A percentile compares a stretch with the other conserved stretches of the same genome.
Evolutionary conservation across 2,797 vertebrate species (phyloP).

Genomic region (Lerista edwardsae): DNA sequence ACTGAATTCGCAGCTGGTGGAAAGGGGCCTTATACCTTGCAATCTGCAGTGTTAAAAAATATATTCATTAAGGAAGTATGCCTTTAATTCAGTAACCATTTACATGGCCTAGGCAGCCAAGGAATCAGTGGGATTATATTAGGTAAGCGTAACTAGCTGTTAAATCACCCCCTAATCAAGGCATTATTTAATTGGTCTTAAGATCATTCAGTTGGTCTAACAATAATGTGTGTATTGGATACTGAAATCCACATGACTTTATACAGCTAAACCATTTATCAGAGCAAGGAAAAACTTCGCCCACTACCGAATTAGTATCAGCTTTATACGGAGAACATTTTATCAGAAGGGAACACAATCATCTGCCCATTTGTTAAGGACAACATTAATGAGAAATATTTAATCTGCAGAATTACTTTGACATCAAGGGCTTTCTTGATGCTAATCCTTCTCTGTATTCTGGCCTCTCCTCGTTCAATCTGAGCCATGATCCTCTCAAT

Average conservation of each 20-base stretch:
- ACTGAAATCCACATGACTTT: not conserved
- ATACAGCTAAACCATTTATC: not conserved
- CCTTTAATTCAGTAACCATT: not conserved
- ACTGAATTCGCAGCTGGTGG: conserved; percentile 87
- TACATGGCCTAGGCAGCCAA: not conserved
- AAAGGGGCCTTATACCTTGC: conserved; percentile 89
- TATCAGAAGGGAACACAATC: not conserved
- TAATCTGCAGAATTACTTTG: conserved; percentile 77
- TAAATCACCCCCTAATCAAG: not conserved
- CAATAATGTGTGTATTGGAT: not conserved
- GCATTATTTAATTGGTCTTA: conserved; percentile 12
- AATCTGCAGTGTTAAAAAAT: conserved; percentile 75
- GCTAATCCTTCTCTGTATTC: conserved; percentile 88
- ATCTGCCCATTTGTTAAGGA: conserved; percentile 5
- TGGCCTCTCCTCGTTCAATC: conserved; percentile 88
- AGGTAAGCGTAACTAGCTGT: too few relatives aligned
- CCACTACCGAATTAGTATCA: not conserved
- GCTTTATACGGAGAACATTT: not conserved
- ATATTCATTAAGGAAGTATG: not conserved
- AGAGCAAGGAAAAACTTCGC: not conserved
- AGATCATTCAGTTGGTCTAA: not conserved
- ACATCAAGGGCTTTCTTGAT: conserved; percentile 89
- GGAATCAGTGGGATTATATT: not conserved
- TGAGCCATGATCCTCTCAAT: conserved; percentile 91
- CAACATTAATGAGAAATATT: conserved; percentile 43